Conservation (phyloP, 2,888 invertebrate species). For the Lucinisca nassula region DNA sequence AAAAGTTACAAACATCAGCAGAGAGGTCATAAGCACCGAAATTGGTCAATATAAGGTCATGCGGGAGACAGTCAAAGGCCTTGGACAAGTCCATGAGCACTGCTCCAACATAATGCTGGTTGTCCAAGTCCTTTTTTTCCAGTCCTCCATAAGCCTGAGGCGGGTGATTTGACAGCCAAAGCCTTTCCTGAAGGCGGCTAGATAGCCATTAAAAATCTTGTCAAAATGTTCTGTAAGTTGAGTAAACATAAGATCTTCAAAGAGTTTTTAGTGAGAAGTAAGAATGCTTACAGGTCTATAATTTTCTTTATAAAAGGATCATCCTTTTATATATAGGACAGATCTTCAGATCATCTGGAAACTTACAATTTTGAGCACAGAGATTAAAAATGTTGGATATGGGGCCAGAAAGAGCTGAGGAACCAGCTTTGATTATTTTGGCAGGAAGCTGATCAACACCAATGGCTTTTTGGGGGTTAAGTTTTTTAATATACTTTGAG, state of each 20-base stretch:
- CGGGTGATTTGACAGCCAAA: too few relatives aligned
- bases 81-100: too few relatives aligned
- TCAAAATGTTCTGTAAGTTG: constrained; percentile 25
- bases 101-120: too few relatives aligned
- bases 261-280: not conserved
- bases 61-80: too few relatives aligned
- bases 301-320: constrained; percentile 29
- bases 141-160: too few relatives aligned
- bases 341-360: not conserved
- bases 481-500: not conserved
- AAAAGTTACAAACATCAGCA: too few relatives aligned
- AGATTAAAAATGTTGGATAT: not conserved
- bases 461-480: not conserved
- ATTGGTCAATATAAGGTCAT: too few relatives aligned
- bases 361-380: not conserved
- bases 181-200: too few relatives aligned
- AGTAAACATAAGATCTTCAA: constrained; percentile 14
- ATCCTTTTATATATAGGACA: constrained; percentile 18
- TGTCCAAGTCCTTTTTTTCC: too few relatives aligned
- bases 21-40: too few relatives aligned
- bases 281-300: constrained; percentile 38
- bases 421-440: constrained; percentile 1
- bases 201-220: too few relatives aligned
- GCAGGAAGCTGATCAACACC: not conserved
- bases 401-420: not conserved